Evolutionary conservation across 2,888 invertebrate species (phyloP).

Genomic region (Drosophila mulleri): DNA sequence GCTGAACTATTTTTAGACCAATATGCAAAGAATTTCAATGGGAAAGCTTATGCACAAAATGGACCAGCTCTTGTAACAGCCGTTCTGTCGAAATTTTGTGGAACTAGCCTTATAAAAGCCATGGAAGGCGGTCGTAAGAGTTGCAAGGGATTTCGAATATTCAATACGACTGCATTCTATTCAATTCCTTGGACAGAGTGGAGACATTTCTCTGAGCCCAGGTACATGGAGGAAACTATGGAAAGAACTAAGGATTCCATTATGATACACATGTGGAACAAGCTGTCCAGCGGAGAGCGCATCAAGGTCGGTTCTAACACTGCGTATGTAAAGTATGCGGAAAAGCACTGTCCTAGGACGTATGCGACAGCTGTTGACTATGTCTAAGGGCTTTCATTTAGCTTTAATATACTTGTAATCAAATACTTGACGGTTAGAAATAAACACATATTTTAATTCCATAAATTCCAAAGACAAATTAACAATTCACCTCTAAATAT

Average conservation of each 20-base stretch:
- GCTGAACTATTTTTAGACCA: conserved; percentile 86
- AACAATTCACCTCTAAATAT: too few relatives aligned
- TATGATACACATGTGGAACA: conserved; percentile 83
- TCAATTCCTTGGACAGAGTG: conserved; percentile 87
- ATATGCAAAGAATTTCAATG: conserved; percentile 86
- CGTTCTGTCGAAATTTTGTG: conserved; percentile 86
- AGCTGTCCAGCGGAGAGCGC: conserved; percentile 62
- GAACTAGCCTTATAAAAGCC: conserved; percentile 85
- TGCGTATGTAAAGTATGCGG: conserved; percentile 77
- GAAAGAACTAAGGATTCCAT: conserved; percentile 70
- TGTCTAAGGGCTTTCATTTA: conserved; percentile 49
- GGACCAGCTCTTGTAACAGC: conserved; percentile 87
- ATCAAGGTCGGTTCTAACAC: conserved; percentile 74
- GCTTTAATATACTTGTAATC: not conserved
- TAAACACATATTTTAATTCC: too few relatives aligned
- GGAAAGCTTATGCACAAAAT: conserved; percentile 86
- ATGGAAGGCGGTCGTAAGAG: conserved; percentile 85
- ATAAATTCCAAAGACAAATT: too few relatives aligned
- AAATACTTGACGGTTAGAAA: too few relatives aligned
- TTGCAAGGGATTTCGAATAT: conserved; percentile 88
- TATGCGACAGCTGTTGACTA: conserved; percentile 76
- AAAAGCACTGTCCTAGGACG: conserved; percentile 79
- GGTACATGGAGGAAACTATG: conserved; percentile 82
- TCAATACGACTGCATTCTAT: conserved; percentile 88
- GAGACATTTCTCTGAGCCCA: conserved; percentile 86